phyloP scores from a whole-genome alignment of 2,113 vertebrate genomes.

The Todiramphus saurophagus region DNA sequence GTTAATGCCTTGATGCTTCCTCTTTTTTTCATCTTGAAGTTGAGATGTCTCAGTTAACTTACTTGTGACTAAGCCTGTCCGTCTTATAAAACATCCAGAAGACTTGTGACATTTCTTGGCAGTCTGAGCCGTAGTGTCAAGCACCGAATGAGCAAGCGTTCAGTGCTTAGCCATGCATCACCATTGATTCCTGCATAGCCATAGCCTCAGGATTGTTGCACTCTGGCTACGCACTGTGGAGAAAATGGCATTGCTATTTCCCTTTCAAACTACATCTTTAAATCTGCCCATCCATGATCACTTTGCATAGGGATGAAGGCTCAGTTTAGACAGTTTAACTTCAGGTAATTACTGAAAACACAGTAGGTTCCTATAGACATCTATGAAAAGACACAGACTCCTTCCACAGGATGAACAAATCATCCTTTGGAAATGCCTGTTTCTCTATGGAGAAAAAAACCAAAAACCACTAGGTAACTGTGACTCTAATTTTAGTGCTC shows the following conservation, averaged over 20 bases:
- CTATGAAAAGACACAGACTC: background rate
- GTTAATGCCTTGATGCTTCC: background rate
- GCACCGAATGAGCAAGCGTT: background rate
- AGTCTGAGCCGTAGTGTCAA: slow-evolving; percentile 3
- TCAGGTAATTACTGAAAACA: slow-evolving; percentile 1
- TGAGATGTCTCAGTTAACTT: background rate
- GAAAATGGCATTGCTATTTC: background rate
- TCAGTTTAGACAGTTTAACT: background rate
- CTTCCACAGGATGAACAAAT: background rate
- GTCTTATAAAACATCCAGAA: background rate
- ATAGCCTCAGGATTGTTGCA: background rate
- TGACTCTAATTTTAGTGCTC: background rate
- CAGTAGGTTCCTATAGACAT: background rate
- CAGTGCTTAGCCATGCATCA: slow-evolving; percentile 3
- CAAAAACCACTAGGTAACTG: background rate
- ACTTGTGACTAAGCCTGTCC: slow-evolving; percentile 7
- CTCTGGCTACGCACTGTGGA: background rate
- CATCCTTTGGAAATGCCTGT: background rate
- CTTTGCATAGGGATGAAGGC: background rate
- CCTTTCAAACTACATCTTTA: background rate
- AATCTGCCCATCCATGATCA: background rate
- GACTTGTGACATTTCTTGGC: slow-evolving; percentile 10
- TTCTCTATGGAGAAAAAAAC: background rate
- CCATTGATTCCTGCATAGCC: background rate
- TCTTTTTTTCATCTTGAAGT: background rate